These are phyloP conservation scores for Cynocephalus volans DNA, from an alignment of 2,113 vertebrate genomes.

Conservation along the genomic window DNA sequence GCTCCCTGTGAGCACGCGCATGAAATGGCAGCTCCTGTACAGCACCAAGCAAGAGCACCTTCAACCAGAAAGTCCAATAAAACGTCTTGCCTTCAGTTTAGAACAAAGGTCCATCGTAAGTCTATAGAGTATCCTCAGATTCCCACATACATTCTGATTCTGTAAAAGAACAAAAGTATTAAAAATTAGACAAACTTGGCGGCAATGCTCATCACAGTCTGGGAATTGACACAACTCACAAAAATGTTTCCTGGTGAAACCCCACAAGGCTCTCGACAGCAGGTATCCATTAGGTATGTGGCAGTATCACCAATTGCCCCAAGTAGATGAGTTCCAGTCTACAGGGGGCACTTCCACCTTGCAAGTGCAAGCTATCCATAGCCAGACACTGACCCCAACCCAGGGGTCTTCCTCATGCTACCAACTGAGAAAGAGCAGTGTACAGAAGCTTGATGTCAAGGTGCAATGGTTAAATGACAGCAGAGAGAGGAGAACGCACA, in stretches of 20 bases:
- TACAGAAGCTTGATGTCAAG: not conserved
- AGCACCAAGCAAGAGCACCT: not conserved
- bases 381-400: not conserved
- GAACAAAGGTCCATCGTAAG: constrained; percentile 90
- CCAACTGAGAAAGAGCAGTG: not conserved
- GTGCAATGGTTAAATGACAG: not conserved
- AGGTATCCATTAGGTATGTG: accelerated
- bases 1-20: not conserved
- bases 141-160: constrained; percentile 88
- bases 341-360: accelerated
- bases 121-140: constrained; percentile 90
- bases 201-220: not conserved
- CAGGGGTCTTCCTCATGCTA: not conserved
- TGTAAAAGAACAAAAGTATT: constrained; percentile 77
- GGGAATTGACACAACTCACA: not conserved
- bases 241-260: not conserved
- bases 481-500: not conserved
- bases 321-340: accelerated
- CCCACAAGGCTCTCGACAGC: accelerated
- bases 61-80: not conserved
- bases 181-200: constrained; percentile 28
- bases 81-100: constrained; percentile 90
- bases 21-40: not conserved
- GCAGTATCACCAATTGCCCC: accelerated
- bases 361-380: not conserved